Base-by-base conservation (phyloP, 2,113 vertebrate species). In the Todiramphus chloris region DNA sequence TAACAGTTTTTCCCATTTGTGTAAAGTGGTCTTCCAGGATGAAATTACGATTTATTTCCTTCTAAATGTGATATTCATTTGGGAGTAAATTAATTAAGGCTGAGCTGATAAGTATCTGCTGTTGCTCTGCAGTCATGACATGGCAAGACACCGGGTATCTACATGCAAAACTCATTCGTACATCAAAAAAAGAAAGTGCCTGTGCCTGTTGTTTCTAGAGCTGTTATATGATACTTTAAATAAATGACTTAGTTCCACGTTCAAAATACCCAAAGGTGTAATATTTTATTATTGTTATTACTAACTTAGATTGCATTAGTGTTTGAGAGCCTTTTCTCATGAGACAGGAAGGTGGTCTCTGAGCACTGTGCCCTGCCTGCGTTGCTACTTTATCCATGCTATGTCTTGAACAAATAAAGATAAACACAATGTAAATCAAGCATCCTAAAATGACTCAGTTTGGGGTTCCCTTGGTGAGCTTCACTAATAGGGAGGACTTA, bases 31-130 rank as follows among this genome's bases (percentile, higher is more conserved):
- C 62, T 96, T 90, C 53, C 79, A 87, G 94, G 93, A 93, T 93
- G 87, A 97, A 96, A 95, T 92, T 77, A 87, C 94, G 87, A 44
- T 95, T 96, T 89, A 83, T 94, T 96, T 78, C 67, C 58, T 96
- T 96, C 58, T 80, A 94, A 97, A 93, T 62, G 81, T 6, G 28
- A 56, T 92, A 62, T 89, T 97, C 74, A 94, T 94, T 96, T 94
- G 94, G 96, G 91, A 91, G 90, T 93, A 95, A 97, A 94, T 94
- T 92, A 97, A 97, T 96, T 95, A 93, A 91, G 83, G 70, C 75
- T 95, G 79, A 97, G 89, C 64, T 94, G 96, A 92, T 97, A 91
- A 96, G 69, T 91, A 68, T 94, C 82, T 94, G 87, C 75, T 94
- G 87, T 80, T 91, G 6, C 93, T 96, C 90, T 91, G 67, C 83